Evolutionary conservation across 2,888 invertebrate genomes (phyloP).

Genomic region (Polydrusus cervinus): DNA sequence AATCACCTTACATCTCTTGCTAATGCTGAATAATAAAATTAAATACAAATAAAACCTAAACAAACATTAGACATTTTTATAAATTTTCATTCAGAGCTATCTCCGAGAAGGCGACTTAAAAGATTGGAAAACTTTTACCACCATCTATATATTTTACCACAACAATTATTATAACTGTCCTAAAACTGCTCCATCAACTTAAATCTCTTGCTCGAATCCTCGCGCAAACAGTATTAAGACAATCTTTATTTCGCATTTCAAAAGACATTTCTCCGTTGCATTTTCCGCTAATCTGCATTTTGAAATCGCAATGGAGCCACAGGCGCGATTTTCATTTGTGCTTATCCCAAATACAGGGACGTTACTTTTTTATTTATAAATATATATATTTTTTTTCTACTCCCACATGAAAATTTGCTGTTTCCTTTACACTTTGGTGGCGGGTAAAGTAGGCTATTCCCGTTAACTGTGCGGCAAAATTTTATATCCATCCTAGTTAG

Average conservation of each 20-base stretch:
- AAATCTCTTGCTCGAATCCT: constrained; percentile 34
- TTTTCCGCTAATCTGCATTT: constrained; percentile 44
- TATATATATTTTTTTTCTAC: too few species aligned
- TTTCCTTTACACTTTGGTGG: too few species aligned
- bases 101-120: not conserved
- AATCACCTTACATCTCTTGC: too few species aligned
- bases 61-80: too few species aligned
- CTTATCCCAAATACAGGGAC: not conserved
- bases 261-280: constrained; percentile 39
- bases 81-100: too few species aligned
- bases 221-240: constrained; percentile 18
- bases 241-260: constrained; percentile 43
- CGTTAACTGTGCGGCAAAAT: too few species aligned
- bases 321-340: constrained; percentile 35
- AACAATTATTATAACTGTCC: constrained; percentile 21
- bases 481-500: too few species aligned
- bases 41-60: too few species aligned
- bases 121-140: not conserved
- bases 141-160: constrained; percentile 1
- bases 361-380: not conserved
- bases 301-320: constrained; percentile 23
- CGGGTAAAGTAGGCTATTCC: too few species aligned
- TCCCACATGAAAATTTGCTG: too few species aligned
- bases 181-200: constrained; percentile 10
- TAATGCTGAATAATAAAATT: too few species aligned